These are phyloP conservation scores for Antitype chi DNA, from an alignment of 2,888 invertebrate genomes.

Conservation along the genomic window DNA sequence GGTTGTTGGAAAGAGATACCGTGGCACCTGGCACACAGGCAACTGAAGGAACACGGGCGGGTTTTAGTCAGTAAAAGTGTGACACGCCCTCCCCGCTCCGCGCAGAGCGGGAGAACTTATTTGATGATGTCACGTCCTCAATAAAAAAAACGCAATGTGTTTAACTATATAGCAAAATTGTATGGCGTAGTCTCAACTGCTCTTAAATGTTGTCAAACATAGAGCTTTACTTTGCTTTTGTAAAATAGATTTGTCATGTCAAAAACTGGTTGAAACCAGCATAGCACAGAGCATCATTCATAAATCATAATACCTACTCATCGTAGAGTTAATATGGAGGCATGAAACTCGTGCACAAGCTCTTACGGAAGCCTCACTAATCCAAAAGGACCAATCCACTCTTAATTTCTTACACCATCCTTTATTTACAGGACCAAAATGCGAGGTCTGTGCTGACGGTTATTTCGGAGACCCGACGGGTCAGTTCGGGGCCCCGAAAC, in stretches of 20 bases:
- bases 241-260: background rate
- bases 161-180: no score
- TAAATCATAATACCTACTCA: no score
- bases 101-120: no score
- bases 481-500: conserved; percentile 94
- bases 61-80: no score
- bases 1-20: no score
- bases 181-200: no score
- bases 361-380: background rate
- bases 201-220: background rate
- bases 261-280: background rate
- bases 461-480: conserved; percentile 98
- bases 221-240: background rate
- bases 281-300: no score
- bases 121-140: no score
- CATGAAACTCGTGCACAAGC: background rate
- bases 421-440: conserved; percentile 91
- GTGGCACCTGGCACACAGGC: no score
- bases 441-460: conserved; percentile 98
- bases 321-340: background rate
- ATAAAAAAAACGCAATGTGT: no score
- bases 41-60: no score
- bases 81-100: no score
- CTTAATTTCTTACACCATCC: background rate
- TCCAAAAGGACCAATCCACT: background rate